phyloP scores from a whole-genome alignment of 2,888 invertebrate species.

The Heterodera filipjevi region DNA sequence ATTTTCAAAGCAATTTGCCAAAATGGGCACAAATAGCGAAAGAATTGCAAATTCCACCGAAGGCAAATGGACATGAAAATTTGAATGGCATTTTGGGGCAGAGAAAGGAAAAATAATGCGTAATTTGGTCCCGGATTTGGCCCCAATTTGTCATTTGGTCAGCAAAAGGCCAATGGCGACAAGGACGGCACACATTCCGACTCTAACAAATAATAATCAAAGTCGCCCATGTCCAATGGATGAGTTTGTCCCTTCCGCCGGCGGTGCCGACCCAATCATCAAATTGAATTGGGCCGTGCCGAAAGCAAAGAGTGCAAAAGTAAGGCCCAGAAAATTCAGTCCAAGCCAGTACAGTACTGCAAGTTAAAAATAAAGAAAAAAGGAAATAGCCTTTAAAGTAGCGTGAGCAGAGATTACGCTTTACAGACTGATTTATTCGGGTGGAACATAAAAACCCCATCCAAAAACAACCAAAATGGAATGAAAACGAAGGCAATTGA shows the following conservation, averaged over 20 bases:
- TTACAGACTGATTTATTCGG: not conserved
- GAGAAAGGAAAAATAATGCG: not conserved
- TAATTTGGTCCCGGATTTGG: not conserved
- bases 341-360: not conserved
- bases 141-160: not conserved
- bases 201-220: not conserved
- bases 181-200: not conserved
- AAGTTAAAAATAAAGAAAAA: no score
- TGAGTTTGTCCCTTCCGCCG: slow-evolving; percentile 6
- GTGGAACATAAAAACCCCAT: not conserved
- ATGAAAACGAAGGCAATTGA: not conserved
- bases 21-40: not conserved
- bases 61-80: not conserved
- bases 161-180: not conserved
- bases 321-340: not conserved
- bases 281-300: not conserved
- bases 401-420: not conserved
- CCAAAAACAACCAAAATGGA: not conserved
- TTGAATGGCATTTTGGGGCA: not conserved
- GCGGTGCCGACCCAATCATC: slow-evolving; percentile 5
- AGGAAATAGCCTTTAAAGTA: no score
- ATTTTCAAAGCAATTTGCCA: not conserved
- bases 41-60: not conserved
- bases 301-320: not conserved
- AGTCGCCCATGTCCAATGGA: not conserved